Percentiles rank a stretch among this genome's conserved stretches.
These are phyloP conservation scores for Drosophila quadrilineata DNA, from an alignment of 1,140 invertebrate genomes.

Conservation along the genomic window DNA sequence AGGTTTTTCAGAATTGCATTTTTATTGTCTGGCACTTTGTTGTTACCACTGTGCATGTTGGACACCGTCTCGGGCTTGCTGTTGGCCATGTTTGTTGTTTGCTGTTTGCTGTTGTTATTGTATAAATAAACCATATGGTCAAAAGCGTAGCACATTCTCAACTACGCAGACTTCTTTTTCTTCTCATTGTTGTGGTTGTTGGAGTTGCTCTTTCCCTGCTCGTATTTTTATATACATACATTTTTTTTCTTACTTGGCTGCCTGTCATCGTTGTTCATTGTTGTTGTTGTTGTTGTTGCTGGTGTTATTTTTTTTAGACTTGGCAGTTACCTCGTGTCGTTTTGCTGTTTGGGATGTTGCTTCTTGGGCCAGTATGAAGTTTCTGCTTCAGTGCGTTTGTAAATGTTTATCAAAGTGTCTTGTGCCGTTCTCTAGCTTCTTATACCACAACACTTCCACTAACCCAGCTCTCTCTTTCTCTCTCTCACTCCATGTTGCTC, in stretches of 20 bases:
- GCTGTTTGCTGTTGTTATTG: constrained; percentile 49
- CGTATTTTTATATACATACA: too few species aligned
- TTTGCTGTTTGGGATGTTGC: constrained; percentile 41
- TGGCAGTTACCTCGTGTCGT: constrained; percentile 43
- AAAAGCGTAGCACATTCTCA: constrained; percentile 77
- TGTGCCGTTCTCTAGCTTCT: constrained; percentile 60
- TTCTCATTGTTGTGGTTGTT: constrained; percentile 18
- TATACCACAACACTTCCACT: neutral
- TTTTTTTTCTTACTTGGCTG: constrained; percentile 32
- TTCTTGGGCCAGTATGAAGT: too few species aligned
- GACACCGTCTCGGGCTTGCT: constrained; percentile 55
- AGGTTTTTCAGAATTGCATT: constrained; percentile 72
- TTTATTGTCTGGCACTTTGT: constrained; percentile 78
- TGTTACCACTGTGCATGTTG: constrained; percentile 68
- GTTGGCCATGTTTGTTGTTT: constrained; percentile 22
- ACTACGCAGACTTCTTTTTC: constrained; percentile 37
- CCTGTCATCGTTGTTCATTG: constrained; percentile 22
- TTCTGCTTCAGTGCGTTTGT: constrained; percentile 76
- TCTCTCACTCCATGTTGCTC: neutral
- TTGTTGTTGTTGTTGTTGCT: constrained; percentile 12
- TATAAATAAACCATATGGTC: constrained; percentile 79
- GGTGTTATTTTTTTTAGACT: constrained; percentile 29
- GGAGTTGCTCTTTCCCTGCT: constrained; percentile 36
- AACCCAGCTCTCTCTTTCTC: neutral
- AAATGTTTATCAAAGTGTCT: constrained; percentile 79